Evolutionary conservation across 2,113 vertebrate genomes (phyloP).

Genomic region (Bostrychus sinensis): DNA sequence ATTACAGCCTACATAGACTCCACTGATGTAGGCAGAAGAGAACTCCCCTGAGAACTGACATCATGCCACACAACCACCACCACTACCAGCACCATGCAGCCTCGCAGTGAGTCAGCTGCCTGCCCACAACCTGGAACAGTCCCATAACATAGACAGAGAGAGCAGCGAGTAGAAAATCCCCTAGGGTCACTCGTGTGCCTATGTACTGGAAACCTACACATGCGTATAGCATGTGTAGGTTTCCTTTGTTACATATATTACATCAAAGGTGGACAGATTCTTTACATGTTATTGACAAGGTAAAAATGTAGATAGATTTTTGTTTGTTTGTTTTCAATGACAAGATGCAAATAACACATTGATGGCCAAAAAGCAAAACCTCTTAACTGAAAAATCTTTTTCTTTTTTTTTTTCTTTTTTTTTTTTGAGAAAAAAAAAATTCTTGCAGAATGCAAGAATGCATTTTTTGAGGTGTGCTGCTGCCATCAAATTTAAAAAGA

Average conservation of each 20-base stretch:
- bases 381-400: no score
- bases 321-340: no score
- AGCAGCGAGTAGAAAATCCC: conserved; percentile 61
- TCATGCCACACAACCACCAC: conserved; percentile 60
- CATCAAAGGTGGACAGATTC: not conserved
- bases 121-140: conserved; percentile 66
- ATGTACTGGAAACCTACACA: conserved; percentile 22
- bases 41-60: conserved; percentile 59
- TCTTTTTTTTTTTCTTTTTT: no score
- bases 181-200: conserved; percentile 39
- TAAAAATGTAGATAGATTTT: not conserved
- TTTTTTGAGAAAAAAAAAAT: no score
- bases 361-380: no score
- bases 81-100: conserved; percentile 44
- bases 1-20: conserved; percentile 52
- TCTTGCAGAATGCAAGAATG: no score
- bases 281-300: not conserved
- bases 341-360: no score
- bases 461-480: no score
- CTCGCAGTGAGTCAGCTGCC: conserved; percentile 68
- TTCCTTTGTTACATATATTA: conserved; percentile 22
- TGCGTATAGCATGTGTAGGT: conserved; percentile 10
- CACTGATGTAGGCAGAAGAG: conserved; percentile 54
- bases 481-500: no score
- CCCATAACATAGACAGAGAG: conserved; percentile 60